Evolutionary conservation across 2,113 vertebrate genomes (phyloP).

Genomic region (Daphoenositta chrysoptera): DNA sequence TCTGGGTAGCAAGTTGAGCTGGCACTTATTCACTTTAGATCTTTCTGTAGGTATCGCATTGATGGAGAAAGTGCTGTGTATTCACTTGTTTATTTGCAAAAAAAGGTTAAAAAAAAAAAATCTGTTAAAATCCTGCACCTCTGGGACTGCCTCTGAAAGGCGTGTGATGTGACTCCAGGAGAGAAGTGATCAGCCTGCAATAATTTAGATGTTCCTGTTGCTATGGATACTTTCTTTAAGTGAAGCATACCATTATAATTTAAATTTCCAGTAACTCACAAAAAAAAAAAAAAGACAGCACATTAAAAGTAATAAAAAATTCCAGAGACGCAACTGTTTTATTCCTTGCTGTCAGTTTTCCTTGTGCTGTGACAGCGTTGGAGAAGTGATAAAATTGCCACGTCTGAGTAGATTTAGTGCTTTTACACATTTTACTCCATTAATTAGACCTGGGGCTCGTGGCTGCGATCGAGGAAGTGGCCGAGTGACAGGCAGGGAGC

Average conservation of each 20-base stretch:
- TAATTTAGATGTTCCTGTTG: conserved; percentile 63
- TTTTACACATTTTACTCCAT: neutral
- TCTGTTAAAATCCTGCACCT: conserved; percentile 33
- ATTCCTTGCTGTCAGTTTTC: conserved; percentile 13
- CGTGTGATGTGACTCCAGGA: neutral
- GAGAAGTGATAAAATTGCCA: neutral
- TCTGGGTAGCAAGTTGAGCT: neutral
- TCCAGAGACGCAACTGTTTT: neutral
- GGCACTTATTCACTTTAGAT: neutral
- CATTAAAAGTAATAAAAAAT: conserved; percentile 18
- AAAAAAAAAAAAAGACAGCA: neutral
- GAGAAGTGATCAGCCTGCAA: conserved; percentile 54
- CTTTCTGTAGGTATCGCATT: neutral
- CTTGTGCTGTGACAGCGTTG: neutral
- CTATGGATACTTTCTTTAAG: conserved; percentile 62
- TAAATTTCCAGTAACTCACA: conserved; percentile 39
- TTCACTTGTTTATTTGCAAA: conserved; percentile 9
- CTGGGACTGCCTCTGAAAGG: conserved; percentile 35
- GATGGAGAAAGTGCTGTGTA: neutral
- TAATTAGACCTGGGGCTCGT: neutral
- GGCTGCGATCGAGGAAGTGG: neutral
- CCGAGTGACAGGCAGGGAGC: neutral
- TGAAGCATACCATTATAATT: conserved; percentile 59
- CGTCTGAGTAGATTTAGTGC: neutral
- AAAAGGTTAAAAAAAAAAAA: neutral